phyloP scores from a whole-genome alignment of 2,113 vertebrate species.

The Hyaena hyaena region DNA sequence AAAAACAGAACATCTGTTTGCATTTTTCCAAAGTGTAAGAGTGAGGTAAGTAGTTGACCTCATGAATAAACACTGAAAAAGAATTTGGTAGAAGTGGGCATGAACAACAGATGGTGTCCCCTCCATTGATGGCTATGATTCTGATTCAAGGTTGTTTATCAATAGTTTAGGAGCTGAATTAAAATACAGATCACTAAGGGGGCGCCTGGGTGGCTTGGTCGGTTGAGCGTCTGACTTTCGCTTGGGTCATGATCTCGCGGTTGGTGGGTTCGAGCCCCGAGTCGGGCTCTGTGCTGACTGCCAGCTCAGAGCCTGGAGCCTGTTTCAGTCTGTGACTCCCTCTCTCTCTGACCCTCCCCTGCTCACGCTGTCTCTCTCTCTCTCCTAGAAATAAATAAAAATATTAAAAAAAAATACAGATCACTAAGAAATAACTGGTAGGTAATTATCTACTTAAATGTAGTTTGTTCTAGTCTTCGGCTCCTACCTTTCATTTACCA shows the following conservation, averaged over 20 bases:
- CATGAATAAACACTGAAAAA: slow-evolving; percentile 40
- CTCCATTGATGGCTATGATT: neutral
- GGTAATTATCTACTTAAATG: neutral
- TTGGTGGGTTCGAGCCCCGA: no score
- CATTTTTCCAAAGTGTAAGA: slow-evolving; percentile 32
- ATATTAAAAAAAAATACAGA: neutral
- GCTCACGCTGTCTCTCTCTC: no score
- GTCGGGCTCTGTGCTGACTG: no score
- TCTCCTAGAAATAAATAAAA: no score
- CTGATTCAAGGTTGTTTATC: neutral
- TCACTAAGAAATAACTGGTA: neutral
- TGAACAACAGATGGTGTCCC: neutral
- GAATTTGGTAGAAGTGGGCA: neutral
- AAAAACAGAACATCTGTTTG: neutral
- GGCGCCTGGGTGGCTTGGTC: no score
- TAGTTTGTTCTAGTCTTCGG: neutral
- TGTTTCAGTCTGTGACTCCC: no score
- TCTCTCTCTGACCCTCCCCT: no score
- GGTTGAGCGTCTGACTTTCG: no score
- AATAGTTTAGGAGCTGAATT: slow-evolving; percentile 4
- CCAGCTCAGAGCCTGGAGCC: no score
- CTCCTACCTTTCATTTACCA: neutral
- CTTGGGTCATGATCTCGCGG: no score
- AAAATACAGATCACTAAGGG: neutral
- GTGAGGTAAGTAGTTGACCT: slow-evolving; percentile 58